A percentile compares a stretch with the other conserved stretches of the same genome.
Conservation (phyloP, 2,113 vertebrate species). For the Centropristis striata region DNA sequence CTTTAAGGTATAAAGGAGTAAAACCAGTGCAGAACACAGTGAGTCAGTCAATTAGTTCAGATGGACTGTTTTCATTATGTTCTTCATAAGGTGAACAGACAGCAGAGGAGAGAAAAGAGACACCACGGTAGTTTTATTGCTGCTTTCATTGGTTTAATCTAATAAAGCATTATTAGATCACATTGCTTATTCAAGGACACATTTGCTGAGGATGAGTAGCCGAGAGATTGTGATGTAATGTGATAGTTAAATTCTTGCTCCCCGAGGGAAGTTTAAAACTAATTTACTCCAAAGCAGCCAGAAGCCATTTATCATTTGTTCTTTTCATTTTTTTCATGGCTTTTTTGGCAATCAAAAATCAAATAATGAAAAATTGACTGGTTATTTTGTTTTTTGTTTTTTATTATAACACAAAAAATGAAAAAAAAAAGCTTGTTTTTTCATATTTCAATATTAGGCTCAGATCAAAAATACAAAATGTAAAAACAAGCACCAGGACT, state of each 20-base stretch:
- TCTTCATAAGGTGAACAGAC: slow-evolving; percentile 19
- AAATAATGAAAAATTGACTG: too few relatives aligned
- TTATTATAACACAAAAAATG: too few relatives aligned
- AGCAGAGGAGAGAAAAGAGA: background rate
- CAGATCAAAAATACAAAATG: too few relatives aligned
- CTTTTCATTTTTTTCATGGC: too few relatives aligned
- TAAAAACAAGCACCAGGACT: too few relatives aligned
- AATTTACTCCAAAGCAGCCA: slow-evolving; percentile 19
- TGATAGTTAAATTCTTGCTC: slow-evolving; percentile 23
- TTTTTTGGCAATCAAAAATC: too few relatives aligned
- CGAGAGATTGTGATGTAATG: slow-evolving; percentile 18
- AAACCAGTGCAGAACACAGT: slow-evolving; percentile 7
- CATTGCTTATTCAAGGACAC: slow-evolving; percentile 39
- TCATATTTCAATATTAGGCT: too few relatives aligned
- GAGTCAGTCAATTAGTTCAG: slow-evolving; percentile 8
- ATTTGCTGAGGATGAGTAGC: slow-evolving; percentile 31
- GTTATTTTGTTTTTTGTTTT: too few relatives aligned
- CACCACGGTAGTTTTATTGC: background rate
- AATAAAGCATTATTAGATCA: slow-evolving; percentile 37
- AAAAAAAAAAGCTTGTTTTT: too few relatives aligned
- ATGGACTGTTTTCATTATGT: background rate
- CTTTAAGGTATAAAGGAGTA: background rate
- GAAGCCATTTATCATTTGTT: too few relatives aligned
- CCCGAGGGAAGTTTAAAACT: slow-evolving; percentile 24
- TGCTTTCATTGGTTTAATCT: slow-evolving; percentile 35